Base-by-base conservation (phyloP, 2,888 invertebrate species). In the Asteroscopus sphinx region DNA sequence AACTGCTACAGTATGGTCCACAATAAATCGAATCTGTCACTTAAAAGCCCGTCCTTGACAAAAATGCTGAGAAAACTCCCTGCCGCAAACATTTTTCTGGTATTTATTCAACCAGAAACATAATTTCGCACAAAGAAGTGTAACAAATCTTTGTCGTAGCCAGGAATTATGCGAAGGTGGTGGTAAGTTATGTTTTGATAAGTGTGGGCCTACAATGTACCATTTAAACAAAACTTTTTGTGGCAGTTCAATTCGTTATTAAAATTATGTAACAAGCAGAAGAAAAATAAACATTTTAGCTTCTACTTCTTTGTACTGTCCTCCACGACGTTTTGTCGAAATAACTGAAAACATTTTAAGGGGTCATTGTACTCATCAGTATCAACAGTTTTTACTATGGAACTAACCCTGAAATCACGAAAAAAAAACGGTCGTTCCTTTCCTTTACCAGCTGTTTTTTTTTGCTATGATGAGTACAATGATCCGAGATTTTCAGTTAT, bases 81-180 rank as follows among this genome's bases (percentile, higher is more conserved):
- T 3, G 0, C 8, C 7, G 13, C 33, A 13, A 1, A 1, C 35
- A 39, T 39, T 32, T 55, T 47, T 54, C 54, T 15, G 33, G 44
- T 17, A 37, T 44, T 47, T 42, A 53, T 59, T 59, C 42, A 47
- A 33, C 47, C 37, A 47, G 58, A 59, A 53, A 59, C 42, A 58
- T 51, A 30, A 59, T 59, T 53, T 47, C 33, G 17, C 26, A 53
- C 52, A 41, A 35, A 37, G 46, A 51, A 36, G 26, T 16, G 41
- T 42, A 9, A 49, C 49, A 44, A 56, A 56, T 56, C 44, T 45
- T 30, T 44, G 56, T 44, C 48, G 16, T 39, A 7, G 16, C 6
- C 49, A 49, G 37, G 44, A 15, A 44, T 44, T 32, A 7, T 25
- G 3, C 17, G 26, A 16, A 21, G 16, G 17, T 17, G 17, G 30